phyloP scores from a whole-genome alignment of 2,113 vertebrate species.

The Alces alces region DNA sequence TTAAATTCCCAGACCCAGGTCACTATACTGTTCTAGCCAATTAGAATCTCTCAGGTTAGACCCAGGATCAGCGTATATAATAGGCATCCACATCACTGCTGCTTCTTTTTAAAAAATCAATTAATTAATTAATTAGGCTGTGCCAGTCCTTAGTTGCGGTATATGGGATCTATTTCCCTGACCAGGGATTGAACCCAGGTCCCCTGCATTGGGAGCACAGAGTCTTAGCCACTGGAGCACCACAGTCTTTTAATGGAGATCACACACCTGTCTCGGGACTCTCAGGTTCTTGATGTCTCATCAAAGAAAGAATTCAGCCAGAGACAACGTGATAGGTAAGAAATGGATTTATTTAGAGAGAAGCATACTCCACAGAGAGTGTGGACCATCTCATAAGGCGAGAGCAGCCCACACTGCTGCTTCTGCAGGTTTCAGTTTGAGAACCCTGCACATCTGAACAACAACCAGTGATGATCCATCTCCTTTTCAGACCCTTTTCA shows the following conservation, averaged over 20 bases:
- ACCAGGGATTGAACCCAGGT: neutral
- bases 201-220: neutral
- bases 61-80: neutral
- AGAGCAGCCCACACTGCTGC: neutral
- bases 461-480: neutral
- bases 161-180: neutral
- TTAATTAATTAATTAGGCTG: neutral
- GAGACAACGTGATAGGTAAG: neutral
- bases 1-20: neutral
- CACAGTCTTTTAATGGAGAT: neutral
- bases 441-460: neutral
- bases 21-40: neutral
- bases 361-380: neutral
- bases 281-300: neutral
- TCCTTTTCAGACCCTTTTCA: neutral
- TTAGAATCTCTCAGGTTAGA: neutral
- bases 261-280: neutral
- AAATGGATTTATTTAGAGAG: neutral
- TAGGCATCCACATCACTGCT: neutral
- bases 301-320: neutral
- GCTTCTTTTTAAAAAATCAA: neutral
- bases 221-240: neutral
- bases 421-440: neutral
- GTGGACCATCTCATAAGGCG: neutral
- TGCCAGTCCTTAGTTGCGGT: neutral